A percentile compares a stretch with the other conserved stretches of the same genome.
phyloP scores from a whole-genome alignment of 2,888 invertebrate species.

The Gnatocerus cornutus region DNA sequence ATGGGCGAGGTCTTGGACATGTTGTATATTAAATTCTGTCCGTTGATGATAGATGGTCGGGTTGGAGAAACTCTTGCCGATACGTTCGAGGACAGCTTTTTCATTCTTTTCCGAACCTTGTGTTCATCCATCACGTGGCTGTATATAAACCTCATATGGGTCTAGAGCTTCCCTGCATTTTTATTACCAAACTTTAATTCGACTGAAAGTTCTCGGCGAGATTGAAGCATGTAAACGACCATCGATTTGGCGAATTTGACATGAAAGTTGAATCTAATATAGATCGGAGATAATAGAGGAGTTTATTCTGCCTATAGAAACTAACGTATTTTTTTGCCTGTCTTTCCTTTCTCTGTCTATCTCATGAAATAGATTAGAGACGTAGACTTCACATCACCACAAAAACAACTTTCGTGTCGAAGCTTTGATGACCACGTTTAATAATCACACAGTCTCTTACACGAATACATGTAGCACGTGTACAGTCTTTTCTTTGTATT shows the following conservation, averaged over 20 bases:
- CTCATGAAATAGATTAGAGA: constrained; percentile 18
- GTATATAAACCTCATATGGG: constrained; percentile 57
- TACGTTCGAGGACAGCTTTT: constrained; percentile 59
- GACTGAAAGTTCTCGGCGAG: constrained; percentile 45
- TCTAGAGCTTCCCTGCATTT: constrained; percentile 57
- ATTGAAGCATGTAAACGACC: constrained; percentile 52
- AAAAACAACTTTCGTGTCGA: constrained; percentile 48
- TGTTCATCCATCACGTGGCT: constrained; percentile 66
- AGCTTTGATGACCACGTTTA: constrained; percentile 31
- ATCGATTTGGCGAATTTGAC: constrained; percentile 57
- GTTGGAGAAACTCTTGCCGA: constrained; percentile 56
- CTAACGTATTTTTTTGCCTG: constrained; percentile 39
- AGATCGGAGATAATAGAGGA: constrained; percentile 47
- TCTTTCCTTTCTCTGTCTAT: constrained; percentile 20
- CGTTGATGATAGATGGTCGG: constrained; percentile 65
- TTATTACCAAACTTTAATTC: constrained; percentile 63
- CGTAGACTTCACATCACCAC: constrained; percentile 13
- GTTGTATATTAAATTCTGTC: constrained; percentile 67
- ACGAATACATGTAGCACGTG: constrained; percentile 56
- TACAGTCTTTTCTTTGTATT: constrained; percentile 59
- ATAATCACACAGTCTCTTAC: constrained; percentile 56
- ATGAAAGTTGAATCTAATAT: constrained; percentile 54
- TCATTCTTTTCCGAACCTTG: constrained; percentile 59
- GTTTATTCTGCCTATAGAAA: constrained; percentile 39
- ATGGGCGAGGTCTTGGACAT: constrained; percentile 53